Conservation (phyloP, 2,888 invertebrate genomes). For the Ctena decussata region DNA sequence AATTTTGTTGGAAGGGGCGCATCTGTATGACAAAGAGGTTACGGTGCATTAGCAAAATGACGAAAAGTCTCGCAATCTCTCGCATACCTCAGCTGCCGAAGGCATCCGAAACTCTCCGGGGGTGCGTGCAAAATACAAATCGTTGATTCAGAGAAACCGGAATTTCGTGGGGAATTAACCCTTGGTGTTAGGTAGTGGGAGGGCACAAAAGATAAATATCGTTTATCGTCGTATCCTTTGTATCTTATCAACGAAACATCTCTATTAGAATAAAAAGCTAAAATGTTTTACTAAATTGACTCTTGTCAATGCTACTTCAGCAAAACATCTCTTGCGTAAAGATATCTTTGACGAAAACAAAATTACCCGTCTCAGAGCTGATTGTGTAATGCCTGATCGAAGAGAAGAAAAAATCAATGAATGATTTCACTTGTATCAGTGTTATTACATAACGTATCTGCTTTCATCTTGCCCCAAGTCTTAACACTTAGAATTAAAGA, state of each 20-base stretch:
- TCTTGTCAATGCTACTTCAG: not conserved
- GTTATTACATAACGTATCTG: not conserved
- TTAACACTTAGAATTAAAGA: not conserved
- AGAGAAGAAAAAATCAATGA: not conserved
- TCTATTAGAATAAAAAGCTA: not conserved
- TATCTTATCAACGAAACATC: not conserved
- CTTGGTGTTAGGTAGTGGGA: not conserved
- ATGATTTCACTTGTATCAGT: not conserved
- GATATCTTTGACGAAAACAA: not conserved
- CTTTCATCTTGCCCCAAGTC: not conserved
- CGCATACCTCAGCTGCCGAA: not conserved
- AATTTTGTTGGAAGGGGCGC: not conserved
- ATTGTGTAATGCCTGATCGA: not conserved
- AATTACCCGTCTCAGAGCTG: constrained; percentile 2
- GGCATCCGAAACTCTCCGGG: not conserved
- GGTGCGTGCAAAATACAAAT: not conserved
- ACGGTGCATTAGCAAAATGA: constrained; percentile 12
- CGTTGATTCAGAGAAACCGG: not conserved
- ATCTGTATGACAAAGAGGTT: constrained; percentile 2
- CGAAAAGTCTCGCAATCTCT: constrained; percentile 9
- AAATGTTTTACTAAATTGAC: not conserved
- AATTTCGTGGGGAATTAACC: not conserved
- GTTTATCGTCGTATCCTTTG: not conserved
- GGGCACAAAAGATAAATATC: not conserved
- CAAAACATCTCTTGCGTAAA: not conserved